Conservation (phyloP, 2,113 vertebrate genomes). For the Zingel zingel region DNA sequence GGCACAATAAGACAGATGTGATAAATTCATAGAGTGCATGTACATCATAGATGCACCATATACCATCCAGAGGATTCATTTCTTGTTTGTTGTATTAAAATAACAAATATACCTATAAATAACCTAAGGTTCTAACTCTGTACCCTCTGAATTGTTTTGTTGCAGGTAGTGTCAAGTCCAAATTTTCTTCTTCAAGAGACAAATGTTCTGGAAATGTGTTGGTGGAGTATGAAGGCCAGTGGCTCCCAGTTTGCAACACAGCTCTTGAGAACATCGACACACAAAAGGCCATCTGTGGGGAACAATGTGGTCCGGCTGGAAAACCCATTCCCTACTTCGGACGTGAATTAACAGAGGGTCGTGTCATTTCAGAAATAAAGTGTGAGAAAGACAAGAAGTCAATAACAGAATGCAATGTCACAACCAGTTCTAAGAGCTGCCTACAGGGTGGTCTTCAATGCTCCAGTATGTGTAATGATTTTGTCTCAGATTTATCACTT, state of each 20-base stretch:
- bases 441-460: conserved; percentile 33
- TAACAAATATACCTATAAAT: not conserved
- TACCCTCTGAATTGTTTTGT: not conserved
- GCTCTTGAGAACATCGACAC: fast-evolving
- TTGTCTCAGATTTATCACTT: not conserved
- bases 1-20: no score
- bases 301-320: conserved; percentile 37
- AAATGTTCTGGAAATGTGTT: conserved; percentile 68
- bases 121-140: not conserved
- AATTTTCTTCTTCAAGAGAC: not conserved
- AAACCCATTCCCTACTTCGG: fast-evolving
- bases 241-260: not conserved
- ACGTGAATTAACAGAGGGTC: fast-evolving
- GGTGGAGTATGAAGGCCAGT: not conserved
- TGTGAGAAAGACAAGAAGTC: not conserved
- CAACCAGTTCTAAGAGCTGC: fast-evolving
- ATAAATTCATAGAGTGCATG: no score
- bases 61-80: not conserved
- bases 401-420: conserved; percentile 17
- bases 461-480: conserved; percentile 48
- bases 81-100: not conserved
- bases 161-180: conserved; percentile 63
- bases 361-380: fast-evolving
- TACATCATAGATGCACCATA: no score
- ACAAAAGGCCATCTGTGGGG: conserved; percentile 50